Evolutionary conservation across 2,113 vertebrate genomes (phyloP).

Genomic region (Daboia siamensis): DNA sequence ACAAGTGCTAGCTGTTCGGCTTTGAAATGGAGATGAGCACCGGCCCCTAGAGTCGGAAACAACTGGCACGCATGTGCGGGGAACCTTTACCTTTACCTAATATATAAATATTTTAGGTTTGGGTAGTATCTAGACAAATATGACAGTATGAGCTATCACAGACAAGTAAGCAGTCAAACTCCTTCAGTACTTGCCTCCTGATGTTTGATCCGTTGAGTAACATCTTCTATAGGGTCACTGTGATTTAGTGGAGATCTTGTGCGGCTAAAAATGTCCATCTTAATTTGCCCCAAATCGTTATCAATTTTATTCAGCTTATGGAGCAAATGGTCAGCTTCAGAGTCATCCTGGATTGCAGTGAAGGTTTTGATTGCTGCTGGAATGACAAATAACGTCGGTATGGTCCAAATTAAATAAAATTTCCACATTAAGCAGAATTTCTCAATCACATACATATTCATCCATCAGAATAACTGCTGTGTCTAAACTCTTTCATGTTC

Average conservation of each 20-base stretch:
- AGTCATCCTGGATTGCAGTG: conserved; percentile 61
- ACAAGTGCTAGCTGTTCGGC: too few relatives aligned
- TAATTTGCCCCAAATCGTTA: conserved; percentile 69
- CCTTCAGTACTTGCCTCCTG: conserved; percentile 74
- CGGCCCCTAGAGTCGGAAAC: too few relatives aligned
- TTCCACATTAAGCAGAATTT: neutral
- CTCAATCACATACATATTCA: neutral
- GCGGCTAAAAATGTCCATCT: conserved; percentile 72
- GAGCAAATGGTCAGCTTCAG: conserved; percentile 67
- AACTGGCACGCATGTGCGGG: too few relatives aligned
- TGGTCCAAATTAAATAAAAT: neutral
- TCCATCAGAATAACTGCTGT: neutral
- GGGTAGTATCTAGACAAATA: neutral
- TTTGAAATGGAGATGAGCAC: too few relatives aligned
- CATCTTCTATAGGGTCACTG: conserved; percentile 73
- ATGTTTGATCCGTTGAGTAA: conserved; percentile 74
- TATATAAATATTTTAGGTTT: neutral
- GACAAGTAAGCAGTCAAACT: neutral
- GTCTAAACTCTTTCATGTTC: neutral
- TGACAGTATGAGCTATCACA: neutral
- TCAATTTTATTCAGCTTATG: conserved; percentile 73
- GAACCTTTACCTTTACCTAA: too few relatives aligned
- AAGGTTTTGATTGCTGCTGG: conserved; percentile 38
- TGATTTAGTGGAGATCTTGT: conserved; percentile 77
- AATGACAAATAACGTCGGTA: conserved; percentile 12